phyloP scores from a whole-genome alignment of 2,888 invertebrate genomes.

The Barypeithes pellucidus region DNA sequence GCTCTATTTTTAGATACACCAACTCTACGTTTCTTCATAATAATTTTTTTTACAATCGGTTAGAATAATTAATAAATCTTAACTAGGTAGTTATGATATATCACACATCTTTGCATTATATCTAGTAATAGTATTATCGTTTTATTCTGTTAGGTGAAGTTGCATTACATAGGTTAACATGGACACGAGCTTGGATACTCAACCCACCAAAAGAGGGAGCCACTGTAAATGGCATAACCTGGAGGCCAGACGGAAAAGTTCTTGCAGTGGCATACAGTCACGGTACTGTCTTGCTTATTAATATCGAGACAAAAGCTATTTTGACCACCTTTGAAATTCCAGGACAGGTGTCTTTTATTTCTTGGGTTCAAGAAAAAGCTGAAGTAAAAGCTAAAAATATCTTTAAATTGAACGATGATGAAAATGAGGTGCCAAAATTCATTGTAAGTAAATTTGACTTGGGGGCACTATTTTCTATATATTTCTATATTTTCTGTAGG shows the following conservation, averaged over 20 bases:
- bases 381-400: slow-evolving; percentile 57
- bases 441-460: slow-evolving; percentile 37
- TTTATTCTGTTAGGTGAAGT: slow-evolving; percentile 80
- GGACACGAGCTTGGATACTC: slow-evolving; percentile 94
- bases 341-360: slow-evolving; percentile 80
- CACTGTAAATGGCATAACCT: slow-evolving; percentile 85
- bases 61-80: too few species aligned
- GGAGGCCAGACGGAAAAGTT: slow-evolving; percentile 97
- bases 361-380: slow-evolving; percentile 75
- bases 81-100: too few species aligned
- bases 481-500: slow-evolving; percentile 59
- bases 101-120: too few species aligned
- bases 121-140: too few species aligned
- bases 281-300: slow-evolving; percentile 73
- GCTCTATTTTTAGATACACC: too few species aligned
- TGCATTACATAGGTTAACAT: slow-evolving; percentile 89
- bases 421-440: slow-evolving; percentile 53
- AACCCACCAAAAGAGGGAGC: slow-evolving; percentile 84
- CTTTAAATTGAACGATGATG: slow-evolving; percentile 59
- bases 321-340: slow-evolving; percentile 37
- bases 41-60: too few species aligned
- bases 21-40: too few species aligned
- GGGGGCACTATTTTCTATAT: too few species aligned
- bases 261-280: slow-evolving; percentile 81
- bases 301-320: slow-evolving; percentile 47